phyloP scores from a whole-genome alignment of 2,113 vertebrate species.

The Silurus meridionalis region DNA sequence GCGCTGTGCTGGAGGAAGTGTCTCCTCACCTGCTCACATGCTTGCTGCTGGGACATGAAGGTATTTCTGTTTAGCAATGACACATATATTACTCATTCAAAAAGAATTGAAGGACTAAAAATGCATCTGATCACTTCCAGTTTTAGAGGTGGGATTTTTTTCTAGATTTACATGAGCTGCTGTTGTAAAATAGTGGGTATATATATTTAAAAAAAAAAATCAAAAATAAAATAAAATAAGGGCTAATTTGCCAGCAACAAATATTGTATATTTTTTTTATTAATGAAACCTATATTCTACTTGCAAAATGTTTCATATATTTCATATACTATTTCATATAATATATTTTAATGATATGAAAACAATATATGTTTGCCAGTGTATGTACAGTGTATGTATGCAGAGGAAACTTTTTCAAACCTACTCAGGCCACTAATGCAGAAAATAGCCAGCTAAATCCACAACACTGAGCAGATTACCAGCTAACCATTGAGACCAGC shows the following conservation, averaged over 20 bases:
- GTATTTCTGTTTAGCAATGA: conserved; percentile 64
- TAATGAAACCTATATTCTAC: background rate
- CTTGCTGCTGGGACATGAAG: conserved; percentile 84
- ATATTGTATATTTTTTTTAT: background rate
- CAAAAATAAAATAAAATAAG: background rate
- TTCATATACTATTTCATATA: no score
- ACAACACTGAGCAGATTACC: conserved; percentile 71
- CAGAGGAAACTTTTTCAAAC: conserved; percentile 55
- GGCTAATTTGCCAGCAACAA: background rate
- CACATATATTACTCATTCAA: background rate
- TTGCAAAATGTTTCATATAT: background rate
- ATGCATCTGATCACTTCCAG: background rate
- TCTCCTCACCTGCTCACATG: conserved; percentile 85
- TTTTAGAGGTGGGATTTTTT: background rate
- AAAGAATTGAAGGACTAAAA: background rate
- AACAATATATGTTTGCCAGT: background rate
- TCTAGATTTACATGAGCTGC: background rate
- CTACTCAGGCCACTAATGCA: conserved; percentile 61
- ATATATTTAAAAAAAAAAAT: background rate
- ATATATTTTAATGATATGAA: background rate
- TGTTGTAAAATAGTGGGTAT: background rate
- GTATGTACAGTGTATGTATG: background rate
- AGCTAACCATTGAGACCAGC: conserved; percentile 51
- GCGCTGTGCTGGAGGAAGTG: conserved; percentile 83
- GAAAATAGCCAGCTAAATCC: conserved; percentile 75